Conservation (phyloP, 2,797 vertebrate species). For the Pangasius larnaudii region DNA sequence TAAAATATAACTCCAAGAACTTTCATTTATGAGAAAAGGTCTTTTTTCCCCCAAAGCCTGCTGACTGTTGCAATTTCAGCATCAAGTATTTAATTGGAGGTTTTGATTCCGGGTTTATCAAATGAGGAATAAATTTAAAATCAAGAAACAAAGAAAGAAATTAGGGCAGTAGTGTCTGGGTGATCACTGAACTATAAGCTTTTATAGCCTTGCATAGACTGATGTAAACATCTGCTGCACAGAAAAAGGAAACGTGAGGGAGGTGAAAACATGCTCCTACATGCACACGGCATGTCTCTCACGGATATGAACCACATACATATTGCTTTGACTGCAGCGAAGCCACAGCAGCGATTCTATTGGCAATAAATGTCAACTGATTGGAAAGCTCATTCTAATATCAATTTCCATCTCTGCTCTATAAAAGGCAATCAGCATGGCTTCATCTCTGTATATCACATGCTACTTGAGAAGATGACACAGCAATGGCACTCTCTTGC, state of each 20-base stretch:
- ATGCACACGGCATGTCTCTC: slow-evolving; percentile 65
- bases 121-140: neutral
- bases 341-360: slow-evolving; percentile 78
- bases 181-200: slow-evolving; percentile 34
- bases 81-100: slow-evolving; percentile 9
- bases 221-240: slow-evolving; percentile 52
- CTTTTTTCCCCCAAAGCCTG: neutral
- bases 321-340: slow-evolving; percentile 80
- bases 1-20: neutral
- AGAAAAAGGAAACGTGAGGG: slow-evolving; percentile 6
- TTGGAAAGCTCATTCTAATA: slow-evolving; percentile 85
- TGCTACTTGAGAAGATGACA: slow-evolving; percentile 84
- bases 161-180: slow-evolving; percentile 5
- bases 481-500: slow-evolving; percentile 78
- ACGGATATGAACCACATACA: slow-evolving; percentile 79
- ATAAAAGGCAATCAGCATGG: slow-evolving; percentile 84
- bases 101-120: slow-evolving; percentile 30
- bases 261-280: slow-evolving; percentile 52
- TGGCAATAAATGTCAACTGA: slow-evolving; percentile 82
- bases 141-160: slow-evolving; percentile 23
- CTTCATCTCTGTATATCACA: slow-evolving; percentile 81
- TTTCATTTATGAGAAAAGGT: neutral
- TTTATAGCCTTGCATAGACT: slow-evolving; percentile 18
- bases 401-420: slow-evolving; percentile 83
- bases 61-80: neutral